Percentiles rank a stretch among this genome's conserved stretches.
Conservation (phyloP, 2,797 vertebrate genomes). For the Graptemys geographica region DNA sequence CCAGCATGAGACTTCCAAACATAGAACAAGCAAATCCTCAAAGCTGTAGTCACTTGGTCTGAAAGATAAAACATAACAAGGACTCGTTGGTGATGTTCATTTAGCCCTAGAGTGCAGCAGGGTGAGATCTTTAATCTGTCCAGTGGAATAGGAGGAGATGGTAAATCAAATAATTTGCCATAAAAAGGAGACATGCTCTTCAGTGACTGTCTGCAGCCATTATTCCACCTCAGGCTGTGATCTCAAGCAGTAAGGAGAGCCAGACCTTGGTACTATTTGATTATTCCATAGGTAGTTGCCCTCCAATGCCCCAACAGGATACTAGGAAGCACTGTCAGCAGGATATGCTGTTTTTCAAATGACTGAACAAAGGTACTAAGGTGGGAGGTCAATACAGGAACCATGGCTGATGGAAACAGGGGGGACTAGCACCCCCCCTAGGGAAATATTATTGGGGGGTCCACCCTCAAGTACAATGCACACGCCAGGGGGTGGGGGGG, state of each 20-base stretch:
- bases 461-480: too few relatives aligned
- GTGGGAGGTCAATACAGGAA: not conserved
- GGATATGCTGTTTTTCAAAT: slow-evolving; percentile 3
- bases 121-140: slow-evolving; percentile 56
- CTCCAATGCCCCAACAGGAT: not conserved
- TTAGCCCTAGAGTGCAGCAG: not conserved
- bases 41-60: not conserved
- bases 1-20: slow-evolving; percentile 12
- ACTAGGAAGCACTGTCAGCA: fast-evolving
- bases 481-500: fast-evolving
- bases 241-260: slow-evolving; percentile 9
- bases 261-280: slow-evolving; percentile 29
- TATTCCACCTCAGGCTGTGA: not conserved
- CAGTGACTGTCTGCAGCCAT: slow-evolving; percentile 42
- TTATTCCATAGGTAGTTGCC: not conserved
- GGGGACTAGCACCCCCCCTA: too few relatives aligned
- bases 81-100: not conserved
- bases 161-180: slow-evolving; percentile 60
- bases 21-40: slow-evolving; percentile 31
- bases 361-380: not conserved
- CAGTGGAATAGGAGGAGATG: slow-evolving; percentile 48
- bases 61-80: slow-evolving; percentile 27
- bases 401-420: too few relatives aligned
- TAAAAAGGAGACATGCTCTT: slow-evolving; percentile 27
- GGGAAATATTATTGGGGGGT: too few relatives aligned